Evolutionary conservation across 1,140 invertebrate species (phyloP).

Genomic region (Cydia amplana): DNA sequence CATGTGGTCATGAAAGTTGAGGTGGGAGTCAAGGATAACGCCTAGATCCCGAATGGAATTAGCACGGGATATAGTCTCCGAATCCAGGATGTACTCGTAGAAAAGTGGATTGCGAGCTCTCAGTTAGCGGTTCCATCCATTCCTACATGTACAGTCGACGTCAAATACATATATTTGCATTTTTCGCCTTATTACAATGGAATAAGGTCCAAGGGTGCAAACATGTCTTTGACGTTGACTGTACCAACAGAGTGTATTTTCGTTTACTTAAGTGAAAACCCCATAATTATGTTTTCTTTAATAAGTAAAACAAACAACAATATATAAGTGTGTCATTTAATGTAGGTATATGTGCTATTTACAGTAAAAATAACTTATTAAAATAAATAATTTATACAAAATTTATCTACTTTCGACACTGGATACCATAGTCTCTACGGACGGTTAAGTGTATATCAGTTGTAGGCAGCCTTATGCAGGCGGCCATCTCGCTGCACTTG

Average conservation of each 20-base stretch:
- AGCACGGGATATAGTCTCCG: no score
- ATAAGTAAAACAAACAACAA: background rate
- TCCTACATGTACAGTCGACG: no score
- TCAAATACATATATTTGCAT: no score
- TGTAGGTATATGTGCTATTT: background rate
- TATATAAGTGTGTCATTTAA: background rate
- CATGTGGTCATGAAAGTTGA: no score
- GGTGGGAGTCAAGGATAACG: no score
- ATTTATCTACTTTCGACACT: background rate
- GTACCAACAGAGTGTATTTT: background rate
- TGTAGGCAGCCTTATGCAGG: background rate
- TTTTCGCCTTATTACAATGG: no score
- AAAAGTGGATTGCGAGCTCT: no score
- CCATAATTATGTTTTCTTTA: conserved; percentile 5
- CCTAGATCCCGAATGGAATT: no score
- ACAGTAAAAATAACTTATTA: background rate
- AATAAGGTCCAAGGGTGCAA: no score
- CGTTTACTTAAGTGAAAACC: background rate
- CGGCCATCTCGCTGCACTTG: background rate
- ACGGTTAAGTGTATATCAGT: background rate
- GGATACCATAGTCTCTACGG: background rate
- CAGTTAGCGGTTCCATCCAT: no score
- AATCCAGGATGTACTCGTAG: no score
- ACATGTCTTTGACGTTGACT: conserved; percentile 2
- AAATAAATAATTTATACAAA: background rate